phyloP scores from a whole-genome alignment of 2,113 vertebrate species.

The Vidua macroura region DNA sequence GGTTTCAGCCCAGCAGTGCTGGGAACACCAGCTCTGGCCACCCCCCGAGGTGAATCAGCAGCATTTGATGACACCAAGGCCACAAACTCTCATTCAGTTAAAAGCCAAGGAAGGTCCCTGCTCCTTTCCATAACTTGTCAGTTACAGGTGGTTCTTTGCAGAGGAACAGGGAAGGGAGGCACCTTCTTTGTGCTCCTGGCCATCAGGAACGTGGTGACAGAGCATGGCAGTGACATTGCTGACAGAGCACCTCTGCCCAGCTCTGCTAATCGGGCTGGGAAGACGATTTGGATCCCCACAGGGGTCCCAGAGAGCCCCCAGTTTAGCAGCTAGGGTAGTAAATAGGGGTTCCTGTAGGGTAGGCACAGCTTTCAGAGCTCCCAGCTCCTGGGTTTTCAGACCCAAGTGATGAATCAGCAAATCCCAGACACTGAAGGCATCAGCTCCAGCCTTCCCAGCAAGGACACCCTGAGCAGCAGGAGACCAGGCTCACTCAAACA shows the following conservation, averaged over 20 bases:
- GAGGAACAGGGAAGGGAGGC: background rate
- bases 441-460: background rate
- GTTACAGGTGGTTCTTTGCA: background rate
- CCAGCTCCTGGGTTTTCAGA: background rate
- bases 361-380: background rate
- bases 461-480: background rate
- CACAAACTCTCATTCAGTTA: background rate
- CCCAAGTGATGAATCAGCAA: background rate
- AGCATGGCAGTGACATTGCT: rapidly evolving
- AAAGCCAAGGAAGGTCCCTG: background rate
- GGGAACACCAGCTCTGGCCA: background rate
- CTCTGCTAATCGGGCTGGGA: rapidly evolving
- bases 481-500: background rate
- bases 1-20: background rate
- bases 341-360: background rate
- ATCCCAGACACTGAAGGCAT: background rate
- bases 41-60: background rate
- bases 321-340: background rate
- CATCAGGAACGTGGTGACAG: background rate
- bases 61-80: background rate
- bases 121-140: background rate
- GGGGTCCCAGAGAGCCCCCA: background rate
- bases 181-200: background rate
- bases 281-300: background rate
- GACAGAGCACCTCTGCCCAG: background rate